Base-by-base conservation (phyloP, 2,888 invertebrate species). In the Apamea epomidion region DNA sequence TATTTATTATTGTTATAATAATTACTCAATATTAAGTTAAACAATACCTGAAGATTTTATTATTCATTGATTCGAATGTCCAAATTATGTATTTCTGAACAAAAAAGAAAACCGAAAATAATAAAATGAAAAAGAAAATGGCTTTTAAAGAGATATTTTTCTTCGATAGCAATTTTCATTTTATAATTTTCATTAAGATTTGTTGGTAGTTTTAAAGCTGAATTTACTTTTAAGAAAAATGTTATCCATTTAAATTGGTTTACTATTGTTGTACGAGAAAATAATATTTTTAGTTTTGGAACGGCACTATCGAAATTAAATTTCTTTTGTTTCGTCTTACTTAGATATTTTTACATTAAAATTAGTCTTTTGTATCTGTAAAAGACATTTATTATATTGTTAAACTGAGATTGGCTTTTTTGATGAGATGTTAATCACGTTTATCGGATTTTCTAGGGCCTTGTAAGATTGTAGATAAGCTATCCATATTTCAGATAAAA, bases 301-400 rank as follows among this genome's bases (percentile, higher is more conserved):
- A 51, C 37, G n/a, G 37, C 21, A 54, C 18, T 54, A 64, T 37
- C 8, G 42, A 54, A 75, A 70, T 75, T 0, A 48, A 48, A 3
- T 58, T 62, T 48, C 12, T 54, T 64, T 81, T 76, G 25, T 81
- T 81, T 54, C 37, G 1, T 45, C 29, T 21, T 37, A 42, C 8
- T n/a, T 64, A 37, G 65, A 54, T 69, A 75, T 25, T n/a, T 75
- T 37, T 37, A n/a, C 51, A 64, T 62, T 80, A 64, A 45, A 54
- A 69, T 29, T 4, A 64, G n/a, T 6, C n/a, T 25, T 58, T 80
- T 70, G 32, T 76, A 58, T 64, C 18, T 69, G 10, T 37, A 2
- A 45, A 29, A 54, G 58, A 29, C 16, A 54, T 51, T 2, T 0
- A 14, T 74, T 37, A 25, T 54, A 69, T 68, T 45, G n/a, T 74